Evolutionary conservation across 2,797 vertebrate genomes (phyloP), one percentile per base, ranked within the genome.

Genomic region (Harpagifer antarcticus): DNA sequence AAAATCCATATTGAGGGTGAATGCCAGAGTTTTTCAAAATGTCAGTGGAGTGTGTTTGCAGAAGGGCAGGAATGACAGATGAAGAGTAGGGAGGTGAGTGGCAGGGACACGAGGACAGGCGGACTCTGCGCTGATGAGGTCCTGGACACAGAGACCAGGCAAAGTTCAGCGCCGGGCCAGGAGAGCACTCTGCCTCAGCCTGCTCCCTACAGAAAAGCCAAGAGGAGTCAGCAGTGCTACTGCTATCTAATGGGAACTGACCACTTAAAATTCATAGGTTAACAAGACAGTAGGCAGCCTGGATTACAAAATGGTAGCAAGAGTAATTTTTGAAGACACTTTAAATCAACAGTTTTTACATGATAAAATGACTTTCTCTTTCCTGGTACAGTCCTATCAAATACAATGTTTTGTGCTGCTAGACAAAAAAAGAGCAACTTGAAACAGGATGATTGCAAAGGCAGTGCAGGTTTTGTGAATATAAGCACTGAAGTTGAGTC

Each of bases 11-110:
- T 89, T 88, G 87, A 89, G 86, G 93, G 91, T 94, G 94, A 95
- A 94, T 93, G 94, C 90, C 94, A 93, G 91, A 93, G 91, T 94
- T 95, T 95, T 94, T 89, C 88, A 86, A 95, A 95, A 96, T 96
- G 95, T 96, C 94, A 96, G 84, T 84, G 70, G 82, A 89, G 90
- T 89, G 86, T 95, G 90, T 95, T 95, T 95, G 92, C 86, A 92
- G 93, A 94, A 95, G 94, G 94, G 93, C 93, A 95, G 87, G 87
- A 87, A 92, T 94, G 93, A 94, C 91, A 92, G 92, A 92, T 94
- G 93, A 94, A 92, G 93, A 93, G 89, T 90, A 89, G 83, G 64
- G 85, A 90, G 90, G 86, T 89, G 84, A 94, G 84, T 83, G 78
- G 79, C 81, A 72, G 84, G 82, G 88, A 91, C 85, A 86, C 64